phyloP scores from a whole-genome alignment of 2,113 vertebrate genomes.

The Rafetus swinhoei region DNA sequence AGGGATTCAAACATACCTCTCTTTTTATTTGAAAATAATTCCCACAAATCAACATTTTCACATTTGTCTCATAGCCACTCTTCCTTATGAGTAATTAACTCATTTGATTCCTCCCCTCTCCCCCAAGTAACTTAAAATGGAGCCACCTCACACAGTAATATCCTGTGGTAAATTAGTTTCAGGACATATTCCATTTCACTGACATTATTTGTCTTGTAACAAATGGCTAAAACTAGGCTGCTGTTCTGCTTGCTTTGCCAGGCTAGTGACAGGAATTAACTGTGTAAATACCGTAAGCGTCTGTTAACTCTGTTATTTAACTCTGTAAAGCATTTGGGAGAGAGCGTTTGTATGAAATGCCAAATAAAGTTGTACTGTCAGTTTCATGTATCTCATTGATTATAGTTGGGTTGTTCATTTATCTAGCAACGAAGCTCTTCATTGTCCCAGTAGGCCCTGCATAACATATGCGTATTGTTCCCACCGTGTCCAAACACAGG shows the following conservation, averaged over 20 bases:
- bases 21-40: not conserved
- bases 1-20: not conserved
- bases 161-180: not conserved
- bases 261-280: not conserved
- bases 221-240: not conserved
- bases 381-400: not conserved
- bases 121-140: not conserved
- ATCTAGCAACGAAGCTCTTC: not conserved
- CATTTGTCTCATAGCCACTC: not conserved
- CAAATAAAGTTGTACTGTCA: constrained; percentile 20
- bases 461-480: accelerated
- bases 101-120: not conserved
- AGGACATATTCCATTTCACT: not conserved
- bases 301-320: not conserved
- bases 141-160: not conserved
- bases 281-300: not conserved
- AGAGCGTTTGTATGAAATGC: constrained; percentile 10
- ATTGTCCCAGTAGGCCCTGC: accelerated
- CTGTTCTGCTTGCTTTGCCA: not conserved
- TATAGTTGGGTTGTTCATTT: not conserved
- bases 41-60: not conserved
- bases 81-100: not conserved
- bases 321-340: not conserved
- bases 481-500: accelerated
- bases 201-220: accelerated